phyloP scores from a whole-genome alignment of 2,888 invertebrate species.

The Ophion ventricosus region DNA sequence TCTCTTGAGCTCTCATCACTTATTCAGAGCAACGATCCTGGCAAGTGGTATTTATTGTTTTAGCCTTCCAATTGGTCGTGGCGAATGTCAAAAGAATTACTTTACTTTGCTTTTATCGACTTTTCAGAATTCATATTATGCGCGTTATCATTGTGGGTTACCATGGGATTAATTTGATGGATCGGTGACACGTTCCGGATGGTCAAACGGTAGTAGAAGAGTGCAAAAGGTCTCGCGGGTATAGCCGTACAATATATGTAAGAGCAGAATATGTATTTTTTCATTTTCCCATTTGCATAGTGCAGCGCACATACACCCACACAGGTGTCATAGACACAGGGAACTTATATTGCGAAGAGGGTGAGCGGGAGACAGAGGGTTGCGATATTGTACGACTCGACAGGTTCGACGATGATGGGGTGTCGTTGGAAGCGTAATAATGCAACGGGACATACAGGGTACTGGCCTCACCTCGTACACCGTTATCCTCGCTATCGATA shows the following conservation, averaged over 20 bases:
- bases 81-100: no score
- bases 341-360: conserved; percentile 15
- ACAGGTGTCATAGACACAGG: background rate
- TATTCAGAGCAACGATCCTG: no score
- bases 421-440: conserved; percentile 31
- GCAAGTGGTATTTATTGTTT: no score
- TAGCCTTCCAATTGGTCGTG: no score
- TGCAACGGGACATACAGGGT: conserved; percentile 11
- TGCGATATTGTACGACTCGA: conserved; percentile 18
- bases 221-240: background rate
- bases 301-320: background rate
- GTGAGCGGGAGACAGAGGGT: background rate
- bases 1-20: no score
- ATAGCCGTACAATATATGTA: background rate
- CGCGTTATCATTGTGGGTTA: background rate
- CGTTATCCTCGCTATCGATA: conserved; percentile 36
- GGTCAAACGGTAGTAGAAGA: background rate
- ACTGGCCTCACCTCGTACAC: background rate
- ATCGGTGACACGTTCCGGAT: background rate
- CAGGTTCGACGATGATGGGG: conserved; percentile 49
- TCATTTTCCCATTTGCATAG: background rate
- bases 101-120: background rate
- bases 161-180: background rate
- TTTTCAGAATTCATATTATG: background rate
- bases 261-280: background rate